phyloP scores from a whole-genome alignment of 2,113 vertebrate genomes.

The Calonectris borealis region DNA sequence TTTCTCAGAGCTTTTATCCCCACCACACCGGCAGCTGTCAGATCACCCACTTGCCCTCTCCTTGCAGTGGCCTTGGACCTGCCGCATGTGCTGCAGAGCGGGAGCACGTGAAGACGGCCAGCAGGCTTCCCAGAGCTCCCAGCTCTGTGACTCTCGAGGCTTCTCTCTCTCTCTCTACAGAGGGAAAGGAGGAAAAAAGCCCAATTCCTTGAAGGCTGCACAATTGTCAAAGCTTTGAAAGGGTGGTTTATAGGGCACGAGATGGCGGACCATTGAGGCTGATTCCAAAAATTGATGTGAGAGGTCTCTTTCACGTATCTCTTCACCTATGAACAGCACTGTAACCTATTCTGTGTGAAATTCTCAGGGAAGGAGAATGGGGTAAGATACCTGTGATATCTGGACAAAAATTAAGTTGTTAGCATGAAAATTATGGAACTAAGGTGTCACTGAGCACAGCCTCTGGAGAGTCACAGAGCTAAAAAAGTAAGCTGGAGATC shows the following conservation, averaged over 20 bases:
- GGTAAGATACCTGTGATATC: background rate
- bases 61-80: background rate
- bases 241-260: background rate
- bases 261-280: background rate
- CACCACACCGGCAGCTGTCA: background rate
- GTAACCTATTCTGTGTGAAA: background rate
- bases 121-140: background rate
- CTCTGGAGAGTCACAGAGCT: background rate
- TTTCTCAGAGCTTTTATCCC: background rate
- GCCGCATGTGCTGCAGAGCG: accelerated
- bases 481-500: background rate
- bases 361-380: background rate
- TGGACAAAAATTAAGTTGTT: background rate
- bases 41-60: background rate
- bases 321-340: background rate
- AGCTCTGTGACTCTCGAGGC: background rate
- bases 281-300: background rate
- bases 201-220: background rate
- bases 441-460: background rate
- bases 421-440: background rate
- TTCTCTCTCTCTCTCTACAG: background rate
- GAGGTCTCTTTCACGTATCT: background rate
- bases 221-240: background rate
- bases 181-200: background rate
- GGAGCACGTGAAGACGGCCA: background rate